Evolutionary conservation across 2,797 vertebrate species (phyloP).

Genomic region (Clarias laeviceps): DNA sequence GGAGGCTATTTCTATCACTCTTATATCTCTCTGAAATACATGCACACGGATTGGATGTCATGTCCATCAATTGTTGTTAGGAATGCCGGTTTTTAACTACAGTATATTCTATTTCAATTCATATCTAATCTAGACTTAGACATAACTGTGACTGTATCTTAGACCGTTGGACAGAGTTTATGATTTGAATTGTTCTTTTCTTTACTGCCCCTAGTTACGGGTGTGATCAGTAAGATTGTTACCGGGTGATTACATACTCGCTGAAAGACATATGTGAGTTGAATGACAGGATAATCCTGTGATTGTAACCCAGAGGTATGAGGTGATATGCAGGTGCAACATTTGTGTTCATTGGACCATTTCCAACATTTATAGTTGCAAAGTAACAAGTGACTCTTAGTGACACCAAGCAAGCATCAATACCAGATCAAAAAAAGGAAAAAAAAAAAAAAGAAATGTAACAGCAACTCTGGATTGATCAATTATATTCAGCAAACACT

Average conservation of each 20-base stretch:
- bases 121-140: neutral
- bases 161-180: neutral
- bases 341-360: slow-evolving; percentile 9
- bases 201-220: neutral
- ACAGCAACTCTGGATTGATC: neutral
- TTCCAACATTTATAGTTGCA: neutral
- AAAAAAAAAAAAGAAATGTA: neutral
- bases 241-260: neutral
- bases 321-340: neutral
- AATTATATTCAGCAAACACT: neutral
- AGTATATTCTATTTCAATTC: neutral
- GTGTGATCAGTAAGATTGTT: neutral
- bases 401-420: neutral
- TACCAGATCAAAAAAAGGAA: neutral
- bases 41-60: neutral
- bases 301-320: slow-evolving; percentile 7
- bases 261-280: slow-evolving; percentile 5
- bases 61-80: neutral
- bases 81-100: neutral
- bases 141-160: neutral
- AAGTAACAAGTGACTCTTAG: neutral
- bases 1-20: neutral
- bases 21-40: neutral
- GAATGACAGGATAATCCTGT: slow-evolving; percentile 20
- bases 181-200: neutral